Evolutionary conservation across 2,113 vertebrate genomes (phyloP).

Genomic region (Aviceda subcristata): DNA sequence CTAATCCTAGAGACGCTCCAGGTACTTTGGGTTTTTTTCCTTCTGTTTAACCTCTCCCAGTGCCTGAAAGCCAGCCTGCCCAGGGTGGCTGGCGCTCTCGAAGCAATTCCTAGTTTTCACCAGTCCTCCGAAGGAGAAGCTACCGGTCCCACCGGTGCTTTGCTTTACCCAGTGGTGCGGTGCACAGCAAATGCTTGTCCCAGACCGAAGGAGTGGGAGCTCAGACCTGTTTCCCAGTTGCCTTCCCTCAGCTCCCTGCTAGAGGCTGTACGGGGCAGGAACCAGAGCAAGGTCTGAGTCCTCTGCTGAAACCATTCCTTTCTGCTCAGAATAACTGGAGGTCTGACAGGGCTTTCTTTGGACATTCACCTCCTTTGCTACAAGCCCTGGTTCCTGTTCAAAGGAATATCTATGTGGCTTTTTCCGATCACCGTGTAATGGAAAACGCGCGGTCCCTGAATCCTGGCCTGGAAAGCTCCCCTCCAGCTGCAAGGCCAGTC

Average conservation of each 20-base stretch:
- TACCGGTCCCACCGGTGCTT: background rate
- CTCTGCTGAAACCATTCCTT: background rate
- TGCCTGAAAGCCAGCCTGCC: background rate
- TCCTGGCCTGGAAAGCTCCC: background rate
- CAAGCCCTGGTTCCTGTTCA: background rate
- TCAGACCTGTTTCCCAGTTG: background rate
- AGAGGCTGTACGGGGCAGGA: background rate
- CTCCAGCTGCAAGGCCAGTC: background rate
- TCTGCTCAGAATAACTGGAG: background rate
- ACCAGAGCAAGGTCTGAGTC: background rate
- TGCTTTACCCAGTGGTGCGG: background rate
- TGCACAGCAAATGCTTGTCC: background rate
- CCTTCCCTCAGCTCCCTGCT: background rate
- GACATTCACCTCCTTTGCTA: background rate
- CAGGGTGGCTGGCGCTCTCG: background rate
- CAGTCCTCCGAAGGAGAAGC: background rate
- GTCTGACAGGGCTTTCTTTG: background rate
- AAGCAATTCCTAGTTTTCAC: background rate
- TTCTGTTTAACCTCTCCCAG: background rate
- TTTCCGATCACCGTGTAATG: background rate
- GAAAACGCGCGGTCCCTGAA: background rate
- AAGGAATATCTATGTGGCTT: background rate
- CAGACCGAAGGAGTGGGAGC: background rate
- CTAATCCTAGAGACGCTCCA: background rate
- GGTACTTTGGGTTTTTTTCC: background rate